Evolutionary conservation across 2,888 invertebrate species (phyloP).

Genomic region (Nomada fabriciana): DNA sequence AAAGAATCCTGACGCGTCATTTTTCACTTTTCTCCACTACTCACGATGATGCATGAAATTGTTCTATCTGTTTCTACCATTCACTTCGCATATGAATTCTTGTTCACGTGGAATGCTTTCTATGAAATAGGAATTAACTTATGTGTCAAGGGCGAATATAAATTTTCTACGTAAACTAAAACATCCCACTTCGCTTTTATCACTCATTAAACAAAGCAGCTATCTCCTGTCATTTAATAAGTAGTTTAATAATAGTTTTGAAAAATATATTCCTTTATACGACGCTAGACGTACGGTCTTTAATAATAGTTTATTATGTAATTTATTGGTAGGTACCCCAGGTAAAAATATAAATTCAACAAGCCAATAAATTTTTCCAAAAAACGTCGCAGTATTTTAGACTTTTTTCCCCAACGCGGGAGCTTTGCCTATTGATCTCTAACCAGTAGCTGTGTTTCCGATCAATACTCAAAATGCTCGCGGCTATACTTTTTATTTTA

Average conservation of each 20-base stretch:
- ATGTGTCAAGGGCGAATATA: neutral
- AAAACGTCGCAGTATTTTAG: neutral
- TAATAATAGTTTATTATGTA: too few relatives aligned
- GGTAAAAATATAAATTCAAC: too few relatives aligned
- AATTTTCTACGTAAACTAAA: too few relatives aligned
- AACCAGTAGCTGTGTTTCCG: neutral
- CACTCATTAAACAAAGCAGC: too few relatives aligned
- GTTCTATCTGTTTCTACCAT: constrained; percentile 3
- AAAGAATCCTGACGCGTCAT: constrained; percentile 20
- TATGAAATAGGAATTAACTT: constrained; percentile 3
- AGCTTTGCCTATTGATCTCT: constrained; percentile 8
- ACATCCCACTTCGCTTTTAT: too few relatives aligned
- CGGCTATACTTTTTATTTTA: neutral
- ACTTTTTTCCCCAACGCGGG: neutral
- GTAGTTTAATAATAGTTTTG: too few relatives aligned
- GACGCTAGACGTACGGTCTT: too few relatives aligned
- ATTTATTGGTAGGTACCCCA: too few relatives aligned
- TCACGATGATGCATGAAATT: neutral
- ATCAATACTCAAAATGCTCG: constrained; percentile 20
- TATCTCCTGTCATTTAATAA: too few relatives aligned
- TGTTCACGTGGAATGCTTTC: neutral
- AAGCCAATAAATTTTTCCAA: neutral
- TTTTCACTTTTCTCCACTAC: constrained; percentile 1
- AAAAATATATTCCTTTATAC: too few relatives aligned
- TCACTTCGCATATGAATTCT: constrained; percentile 8